These are phyloP conservation scores for Gadus macrocephalus DNA, from an alignment of 2,113 vertebrate genomes.

Conservation along the genomic window DNA sequence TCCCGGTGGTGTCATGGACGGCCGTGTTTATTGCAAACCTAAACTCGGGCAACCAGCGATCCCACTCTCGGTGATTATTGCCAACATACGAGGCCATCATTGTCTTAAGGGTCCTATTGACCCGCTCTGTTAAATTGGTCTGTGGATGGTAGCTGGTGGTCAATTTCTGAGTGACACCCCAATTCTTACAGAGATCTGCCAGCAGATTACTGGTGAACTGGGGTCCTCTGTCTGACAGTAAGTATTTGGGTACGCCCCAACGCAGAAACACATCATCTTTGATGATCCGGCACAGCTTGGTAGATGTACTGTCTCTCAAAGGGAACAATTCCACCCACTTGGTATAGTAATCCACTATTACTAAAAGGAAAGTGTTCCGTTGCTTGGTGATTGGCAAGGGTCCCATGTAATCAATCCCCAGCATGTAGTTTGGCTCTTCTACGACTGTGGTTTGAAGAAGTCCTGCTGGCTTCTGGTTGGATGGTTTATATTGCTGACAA, in stretches of 20 bases:
- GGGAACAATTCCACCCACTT: conserved; percentile 23
- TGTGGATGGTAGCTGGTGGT: conserved; percentile 8
- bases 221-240: conserved; percentile 14
- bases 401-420: conserved; percentile 13
- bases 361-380: not conserved
- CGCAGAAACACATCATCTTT: conserved; percentile 3
- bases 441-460: not conserved
- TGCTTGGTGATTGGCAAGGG: conserved; percentile 5
- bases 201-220: not conserved
- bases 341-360: conserved; percentile 13
- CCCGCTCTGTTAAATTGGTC: not conserved
- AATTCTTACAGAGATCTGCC: not conserved
- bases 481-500: conserved; percentile 15
- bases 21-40: not conserved
- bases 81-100: conserved; percentile 6
- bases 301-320: not conserved
- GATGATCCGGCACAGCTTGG: not conserved
- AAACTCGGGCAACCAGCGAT: no score
- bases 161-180: conserved; percentile 15
- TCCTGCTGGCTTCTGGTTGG: conserved; percentile 1
- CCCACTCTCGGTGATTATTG: no score
- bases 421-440: not conserved
- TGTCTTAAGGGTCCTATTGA: not conserved
- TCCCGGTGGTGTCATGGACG: not conserved
- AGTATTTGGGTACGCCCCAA: conserved; percentile 6